Evolutionary conservation across 2,888 invertebrate species (phyloP).

Genomic region (Pyralis farinalis): DNA sequence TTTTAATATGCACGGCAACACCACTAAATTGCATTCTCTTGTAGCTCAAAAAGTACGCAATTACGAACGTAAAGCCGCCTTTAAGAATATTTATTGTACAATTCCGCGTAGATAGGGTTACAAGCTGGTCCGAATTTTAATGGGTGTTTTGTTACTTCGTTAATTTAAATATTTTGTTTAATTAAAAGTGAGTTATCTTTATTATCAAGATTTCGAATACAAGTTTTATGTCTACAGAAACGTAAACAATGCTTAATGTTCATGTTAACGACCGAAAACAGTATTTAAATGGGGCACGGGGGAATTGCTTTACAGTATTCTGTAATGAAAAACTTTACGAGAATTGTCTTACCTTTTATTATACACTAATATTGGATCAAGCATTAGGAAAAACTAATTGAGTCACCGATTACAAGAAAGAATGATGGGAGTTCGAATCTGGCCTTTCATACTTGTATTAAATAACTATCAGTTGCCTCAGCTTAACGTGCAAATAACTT

Average conservation of each 20-base stretch:
- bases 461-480: too few species aligned
- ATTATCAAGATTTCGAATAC: slow-evolving; percentile 27
- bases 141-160: slow-evolving; percentile 54
- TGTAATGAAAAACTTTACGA: too few species aligned
- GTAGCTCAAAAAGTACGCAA: slow-evolving; percentile 46
- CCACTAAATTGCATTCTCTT: slow-evolving; percentile 53
- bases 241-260: not conserved
- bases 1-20: slow-evolving; percentile 33
- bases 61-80: slow-evolving; percentile 37
- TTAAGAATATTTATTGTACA: slow-evolving; percentile 57
- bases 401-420: too few species aligned
- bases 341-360: too few species aligned
- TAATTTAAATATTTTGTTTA: slow-evolving; percentile 63
- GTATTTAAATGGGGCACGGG: too few species aligned
- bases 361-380: too few species aligned
- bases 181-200: slow-evolving; percentile 53
- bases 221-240: slow-evolving; percentile 14
- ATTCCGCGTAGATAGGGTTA: slow-evolving; percentile 48
- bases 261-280: not conserved
- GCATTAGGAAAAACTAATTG: too few species aligned
- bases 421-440: too few species aligned
- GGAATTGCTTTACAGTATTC: too few species aligned
- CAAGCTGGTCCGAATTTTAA: slow-evolving; percentile 44
- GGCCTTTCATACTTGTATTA: too few species aligned
- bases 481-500: too few species aligned